phyloP scores from a whole-genome alignment of 1,140 invertebrate species.

The Nasonia longicornis region DNA sequence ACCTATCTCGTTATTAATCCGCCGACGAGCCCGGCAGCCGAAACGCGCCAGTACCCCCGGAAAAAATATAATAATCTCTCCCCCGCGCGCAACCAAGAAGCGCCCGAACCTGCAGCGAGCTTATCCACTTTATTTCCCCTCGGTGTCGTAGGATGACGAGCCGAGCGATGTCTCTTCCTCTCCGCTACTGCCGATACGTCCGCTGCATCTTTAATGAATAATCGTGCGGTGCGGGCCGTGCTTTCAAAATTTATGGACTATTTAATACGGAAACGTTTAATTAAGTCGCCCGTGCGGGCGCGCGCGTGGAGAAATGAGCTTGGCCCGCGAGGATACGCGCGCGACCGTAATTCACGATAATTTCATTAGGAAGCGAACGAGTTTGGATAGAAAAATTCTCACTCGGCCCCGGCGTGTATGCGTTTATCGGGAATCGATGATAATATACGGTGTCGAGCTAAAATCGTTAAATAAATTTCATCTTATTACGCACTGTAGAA shows the following conservation, averaged over 20 bases:
- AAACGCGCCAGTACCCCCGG: background rate
- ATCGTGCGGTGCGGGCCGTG: background rate
- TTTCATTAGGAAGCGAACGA: background rate
- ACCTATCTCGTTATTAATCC: conserved; percentile 36
- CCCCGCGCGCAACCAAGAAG: background rate
- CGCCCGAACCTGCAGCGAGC: background rate
- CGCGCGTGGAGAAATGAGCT: background rate
- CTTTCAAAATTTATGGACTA: conserved; percentile 45
- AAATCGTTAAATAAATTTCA: no score
- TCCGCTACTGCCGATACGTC: background rate
- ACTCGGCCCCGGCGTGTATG: background rate
- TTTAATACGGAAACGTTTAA: conserved; percentile 36
- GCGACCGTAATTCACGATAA: conserved; percentile 31
- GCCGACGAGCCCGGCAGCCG: conserved; percentile 17
- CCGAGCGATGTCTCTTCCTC: background rate
- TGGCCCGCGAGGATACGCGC: background rate
- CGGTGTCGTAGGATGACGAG: conserved; percentile 21
- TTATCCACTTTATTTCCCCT: conserved; percentile 42
- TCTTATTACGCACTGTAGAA: no score
- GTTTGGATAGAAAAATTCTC: conserved; percentile 6
- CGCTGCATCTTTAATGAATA: conserved; percentile 42
- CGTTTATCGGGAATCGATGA: conserved; percentile 14
- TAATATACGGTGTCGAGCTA: background rate
- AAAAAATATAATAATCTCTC: conserved; percentile 38
- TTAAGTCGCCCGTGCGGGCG: conserved; percentile 13